These are phyloP conservation scores for Thermophis baileyi DNA, from an alignment of 2,113 vertebrate genomes.

Conservation along the genomic window DNA sequence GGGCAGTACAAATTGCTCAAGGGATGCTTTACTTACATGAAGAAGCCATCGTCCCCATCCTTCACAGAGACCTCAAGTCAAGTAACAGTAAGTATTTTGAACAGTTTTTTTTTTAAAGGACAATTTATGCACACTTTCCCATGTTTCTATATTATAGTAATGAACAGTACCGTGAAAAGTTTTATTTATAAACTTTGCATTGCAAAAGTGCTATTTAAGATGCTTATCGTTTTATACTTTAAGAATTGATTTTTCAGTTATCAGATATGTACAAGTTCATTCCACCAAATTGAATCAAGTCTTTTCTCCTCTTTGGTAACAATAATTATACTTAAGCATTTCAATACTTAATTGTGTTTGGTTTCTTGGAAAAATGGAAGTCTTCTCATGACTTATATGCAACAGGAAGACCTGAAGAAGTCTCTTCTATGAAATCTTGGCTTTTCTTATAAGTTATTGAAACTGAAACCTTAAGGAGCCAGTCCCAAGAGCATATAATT, in stretches of 20 bases:
- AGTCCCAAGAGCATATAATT: not conserved
- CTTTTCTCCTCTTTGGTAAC: not conserved
- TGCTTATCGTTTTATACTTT: not conserved
- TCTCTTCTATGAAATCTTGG: not conserved
- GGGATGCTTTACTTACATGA: constrained; percentile 95
- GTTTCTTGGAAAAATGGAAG: not conserved
- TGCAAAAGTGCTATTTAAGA: not conserved
- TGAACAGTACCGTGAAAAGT: not conserved
- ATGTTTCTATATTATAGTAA: not conserved
- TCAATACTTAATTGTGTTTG: not conserved
- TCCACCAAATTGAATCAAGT: not conserved
- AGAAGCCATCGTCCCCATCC: constrained; percentile 86
- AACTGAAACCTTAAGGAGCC: not conserved
- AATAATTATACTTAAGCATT: not conserved
- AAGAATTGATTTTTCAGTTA: not conserved
- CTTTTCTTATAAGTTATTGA: not conserved
- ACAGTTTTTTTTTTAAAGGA: not conserved
- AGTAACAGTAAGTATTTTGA: constrained; percentile 86
- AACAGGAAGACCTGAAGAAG: not conserved
- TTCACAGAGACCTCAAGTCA: constrained; percentile 94
- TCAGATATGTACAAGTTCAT: not conserved
- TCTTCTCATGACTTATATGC: not conserved
- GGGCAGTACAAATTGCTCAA: constrained; percentile 92
- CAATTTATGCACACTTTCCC: not conserved
- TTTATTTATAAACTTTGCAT: not conserved